Evolutionary conservation across 2,113 vertebrate species (phyloP).

Genomic region (Sula dactylatra): DNA sequence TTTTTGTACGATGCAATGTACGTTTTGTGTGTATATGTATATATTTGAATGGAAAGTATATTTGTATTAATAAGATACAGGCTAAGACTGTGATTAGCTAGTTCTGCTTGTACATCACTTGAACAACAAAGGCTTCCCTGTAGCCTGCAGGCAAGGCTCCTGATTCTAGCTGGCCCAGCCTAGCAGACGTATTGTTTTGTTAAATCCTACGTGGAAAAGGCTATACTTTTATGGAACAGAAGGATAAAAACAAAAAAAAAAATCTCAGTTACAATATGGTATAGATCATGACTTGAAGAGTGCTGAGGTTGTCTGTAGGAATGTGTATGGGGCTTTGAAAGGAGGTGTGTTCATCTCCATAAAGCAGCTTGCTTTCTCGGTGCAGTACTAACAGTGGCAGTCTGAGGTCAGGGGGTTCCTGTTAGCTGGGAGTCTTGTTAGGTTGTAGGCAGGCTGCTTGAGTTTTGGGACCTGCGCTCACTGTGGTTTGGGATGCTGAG

Average conservation of each 20-base stretch:
- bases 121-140: not conserved
- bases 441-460: not conserved
- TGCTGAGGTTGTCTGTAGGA: not conserved
- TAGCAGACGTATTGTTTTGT: not conserved
- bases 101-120: not conserved
- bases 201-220: not conserved
- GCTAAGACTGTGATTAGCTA: not conserved
- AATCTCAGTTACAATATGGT: too few relatives aligned
- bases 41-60: not conserved
- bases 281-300: not conserved
- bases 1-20: too few relatives aligned
- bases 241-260: not conserved
- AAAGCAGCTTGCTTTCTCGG: not conserved
- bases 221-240: not conserved
- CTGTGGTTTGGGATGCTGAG: not conserved
- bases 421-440: not conserved
- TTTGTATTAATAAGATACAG: not conserved
- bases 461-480: not conserved
- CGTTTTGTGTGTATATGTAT: not conserved
- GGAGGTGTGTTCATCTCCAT: not conserved
- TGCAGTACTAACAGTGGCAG: rapidly evolving
- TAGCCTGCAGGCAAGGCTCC: not conserved
- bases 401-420: too few relatives aligned
- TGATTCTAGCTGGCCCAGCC: not conserved
- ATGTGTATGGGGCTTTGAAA: not conserved